Base-by-base conservation (phyloP, 2,888 invertebrate species). In the Baronia brevicornis region DNA sequence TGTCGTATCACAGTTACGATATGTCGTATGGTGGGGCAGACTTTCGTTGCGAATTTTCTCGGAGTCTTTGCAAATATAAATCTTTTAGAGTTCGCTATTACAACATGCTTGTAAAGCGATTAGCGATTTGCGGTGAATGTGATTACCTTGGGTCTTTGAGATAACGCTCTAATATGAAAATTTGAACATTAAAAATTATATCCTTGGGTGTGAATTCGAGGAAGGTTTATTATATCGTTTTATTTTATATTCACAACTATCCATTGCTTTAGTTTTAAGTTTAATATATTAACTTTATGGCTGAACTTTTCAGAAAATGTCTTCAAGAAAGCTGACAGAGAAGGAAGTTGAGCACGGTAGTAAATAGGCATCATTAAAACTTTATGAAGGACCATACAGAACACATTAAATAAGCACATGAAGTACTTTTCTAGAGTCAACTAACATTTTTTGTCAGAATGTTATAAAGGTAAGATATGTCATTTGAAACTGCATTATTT, bases 1-100 rank as follows among this genome's bases (percentile, higher is more conserved):
- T 57, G 58, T 46, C 54, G 56, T 52, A 56, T 57, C 65, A 58
- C 65, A 77, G 65, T 60, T 68, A 59, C 71, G 55, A 73, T 72
- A 84, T 63, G 84, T 74, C 84, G 67, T 78, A 84, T 71, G 64
- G 56, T 49, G 46, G 57, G 54, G 53, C 51, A 60, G 66, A 68
- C 72, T 77, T 70, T 44, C 58, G 52, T 54, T 49, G 62, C 58
- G 62, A 73, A 73, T 71, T 74, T 75, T 68, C 61, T 36, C 48
- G 36, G 40, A 51, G 48, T 40, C 51, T 43, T 48, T 60, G 43
- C 46, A 54, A 55, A 43, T 49, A 50, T 43, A 49, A 53, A 56
- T 54, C 48, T 60, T 59, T 65, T 66, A 68, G 54, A 55, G 65
- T 62, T 55, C 50, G 43, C 46, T 34, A 28, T 24, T 36, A 46